A percentile compares a stretch with the other conserved stretches of the same genome.
Evolutionary conservation across 1,140 invertebrate species (phyloP).

Genomic region (Nephotettix cincticeps): DNA sequence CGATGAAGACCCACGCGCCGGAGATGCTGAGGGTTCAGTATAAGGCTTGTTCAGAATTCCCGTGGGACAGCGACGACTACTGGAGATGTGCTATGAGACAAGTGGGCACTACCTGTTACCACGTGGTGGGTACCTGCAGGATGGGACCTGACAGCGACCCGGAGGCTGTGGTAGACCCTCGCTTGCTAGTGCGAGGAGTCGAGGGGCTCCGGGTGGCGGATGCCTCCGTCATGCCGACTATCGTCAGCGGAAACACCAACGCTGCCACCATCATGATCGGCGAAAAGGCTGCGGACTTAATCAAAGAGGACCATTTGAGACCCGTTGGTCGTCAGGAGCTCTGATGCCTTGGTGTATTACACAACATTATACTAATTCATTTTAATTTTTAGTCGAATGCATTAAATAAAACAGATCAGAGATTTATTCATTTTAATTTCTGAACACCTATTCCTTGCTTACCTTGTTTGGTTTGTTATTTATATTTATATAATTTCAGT

Average conservation of each 20-base stretch:
- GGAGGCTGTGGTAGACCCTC: constrained; percentile 63
- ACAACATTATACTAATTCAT: no score
- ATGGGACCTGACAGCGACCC: constrained; percentile 68
- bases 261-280: constrained; percentile 59
- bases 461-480: no score
- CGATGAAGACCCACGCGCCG: constrained; percentile 44
- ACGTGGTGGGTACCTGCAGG: constrained; percentile 71
- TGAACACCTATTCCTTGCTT: no score
- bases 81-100: constrained; percentile 64
- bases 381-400: no score
- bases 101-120: constrained; percentile 63
- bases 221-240: constrained; percentile 51
- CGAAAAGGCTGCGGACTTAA: constrained; percentile 56
- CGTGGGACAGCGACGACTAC: constrained; percentile 57
- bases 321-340: not conserved
- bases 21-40: constrained; percentile 44
- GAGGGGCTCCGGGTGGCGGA: constrained; percentile 69
- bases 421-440: no score
- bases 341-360: not conserved
- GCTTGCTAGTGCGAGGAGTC: constrained; percentile 65
- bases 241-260: constrained; percentile 56
- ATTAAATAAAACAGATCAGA: no score
- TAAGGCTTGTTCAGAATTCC: constrained; percentile 48
- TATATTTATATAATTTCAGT: no score
- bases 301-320: constrained; percentile 42